These are phyloP conservation scores for Thunnus albacares DNA, from an alignment of 2,797 vertebrate genomes.

Conservation along the genomic window DNA sequence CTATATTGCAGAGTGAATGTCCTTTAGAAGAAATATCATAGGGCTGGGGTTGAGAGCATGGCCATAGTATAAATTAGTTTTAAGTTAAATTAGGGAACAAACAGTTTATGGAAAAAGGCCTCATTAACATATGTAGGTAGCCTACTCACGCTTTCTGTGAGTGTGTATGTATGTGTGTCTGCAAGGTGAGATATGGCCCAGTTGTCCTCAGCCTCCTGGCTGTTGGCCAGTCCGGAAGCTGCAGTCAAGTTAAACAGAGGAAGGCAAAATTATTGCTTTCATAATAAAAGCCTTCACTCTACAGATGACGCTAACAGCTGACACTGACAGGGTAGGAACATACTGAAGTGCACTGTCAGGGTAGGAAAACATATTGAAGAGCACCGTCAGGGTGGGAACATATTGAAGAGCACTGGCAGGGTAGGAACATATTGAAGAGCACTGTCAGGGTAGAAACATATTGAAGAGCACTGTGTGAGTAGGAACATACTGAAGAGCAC, in stretches of 20 bases:
- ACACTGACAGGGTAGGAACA: too few relatives aligned
- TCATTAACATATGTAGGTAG: background rate
- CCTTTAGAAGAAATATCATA: background rate
- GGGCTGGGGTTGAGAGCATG: background rate
- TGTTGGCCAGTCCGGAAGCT: slow-evolving; percentile 7
- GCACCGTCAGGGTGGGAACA: too few relatives aligned
- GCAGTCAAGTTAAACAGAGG: slow-evolving; percentile 6
- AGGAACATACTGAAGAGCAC: too few relatives aligned
- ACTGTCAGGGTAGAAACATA: too few relatives aligned
- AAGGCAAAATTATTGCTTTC: background rate
- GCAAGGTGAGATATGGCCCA: slow-evolving; percentile 58
- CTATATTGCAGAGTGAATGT: slow-evolving; percentile 10
- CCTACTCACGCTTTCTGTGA: background rate
- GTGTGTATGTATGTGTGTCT: slow-evolving; percentile 8
- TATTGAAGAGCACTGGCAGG: too few relatives aligned
- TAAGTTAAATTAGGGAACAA: background rate
- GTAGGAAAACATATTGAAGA: background rate
- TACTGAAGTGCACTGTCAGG: too few relatives aligned
- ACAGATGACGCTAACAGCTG: background rate
- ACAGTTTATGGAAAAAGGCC: background rate
- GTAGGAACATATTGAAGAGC: too few relatives aligned
- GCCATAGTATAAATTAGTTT: background rate
- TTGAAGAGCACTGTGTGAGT: too few relatives aligned
- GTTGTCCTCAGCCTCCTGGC: slow-evolving; percentile 33
- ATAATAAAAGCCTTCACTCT: slow-evolving; percentile 10